A percentile compares a stretch with the other conserved stretches of the same genome.
Conservation (phyloP, 1,140 invertebrate species). For the Phthorimaea operculella region DNA sequence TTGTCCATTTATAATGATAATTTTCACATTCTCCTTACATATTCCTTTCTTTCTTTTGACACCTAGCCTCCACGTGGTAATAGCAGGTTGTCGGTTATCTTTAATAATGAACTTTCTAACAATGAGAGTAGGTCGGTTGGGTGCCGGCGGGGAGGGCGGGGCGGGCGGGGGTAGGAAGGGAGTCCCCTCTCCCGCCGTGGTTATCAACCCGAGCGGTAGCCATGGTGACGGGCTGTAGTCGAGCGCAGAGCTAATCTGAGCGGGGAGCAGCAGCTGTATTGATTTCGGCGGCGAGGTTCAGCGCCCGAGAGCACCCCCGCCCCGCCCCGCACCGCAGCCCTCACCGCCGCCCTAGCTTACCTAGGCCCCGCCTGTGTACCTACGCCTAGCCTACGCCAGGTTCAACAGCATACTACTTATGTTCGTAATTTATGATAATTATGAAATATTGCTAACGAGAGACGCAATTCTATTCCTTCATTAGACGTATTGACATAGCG, state of each 20-base stretch:
- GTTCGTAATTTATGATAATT: too few species aligned
- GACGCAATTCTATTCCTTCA: too few species aligned
- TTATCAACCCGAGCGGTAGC: conserved; percentile 28
- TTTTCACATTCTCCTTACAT: too few species aligned
- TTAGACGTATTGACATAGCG: too few species aligned
- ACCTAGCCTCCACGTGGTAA: conserved; percentile 14
- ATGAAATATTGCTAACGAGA: too few species aligned
- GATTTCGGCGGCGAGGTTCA: conserved; percentile 55
- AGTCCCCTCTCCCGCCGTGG: conserved; percentile 14
- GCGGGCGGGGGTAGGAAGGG: conserved; percentile 8
- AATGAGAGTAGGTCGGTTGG: conserved; percentile 14
- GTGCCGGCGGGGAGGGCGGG: conserved; percentile 7
- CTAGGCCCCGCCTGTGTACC: background rate
- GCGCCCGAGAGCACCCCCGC: conserved; percentile 29
- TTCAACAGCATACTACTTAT: too few species aligned
- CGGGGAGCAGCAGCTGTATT: conserved; percentile 56
- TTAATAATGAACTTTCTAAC: conserved; percentile 11
- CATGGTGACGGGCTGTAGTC: conserved; percentile 38
- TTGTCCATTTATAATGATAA: too few species aligned
- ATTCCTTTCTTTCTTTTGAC: too few species aligned
- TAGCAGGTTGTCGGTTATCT: conserved; percentile 24
- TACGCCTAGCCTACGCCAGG: too few species aligned
- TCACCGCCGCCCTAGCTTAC: background rate
- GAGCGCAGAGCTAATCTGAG: conserved; percentile 21
- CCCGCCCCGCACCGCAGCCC: conserved; percentile 15